These are phyloP conservation scores for Ypsolopha sequella DNA, from an alignment of 2,888 invertebrate genomes.

Conservation along the genomic window DNA sequence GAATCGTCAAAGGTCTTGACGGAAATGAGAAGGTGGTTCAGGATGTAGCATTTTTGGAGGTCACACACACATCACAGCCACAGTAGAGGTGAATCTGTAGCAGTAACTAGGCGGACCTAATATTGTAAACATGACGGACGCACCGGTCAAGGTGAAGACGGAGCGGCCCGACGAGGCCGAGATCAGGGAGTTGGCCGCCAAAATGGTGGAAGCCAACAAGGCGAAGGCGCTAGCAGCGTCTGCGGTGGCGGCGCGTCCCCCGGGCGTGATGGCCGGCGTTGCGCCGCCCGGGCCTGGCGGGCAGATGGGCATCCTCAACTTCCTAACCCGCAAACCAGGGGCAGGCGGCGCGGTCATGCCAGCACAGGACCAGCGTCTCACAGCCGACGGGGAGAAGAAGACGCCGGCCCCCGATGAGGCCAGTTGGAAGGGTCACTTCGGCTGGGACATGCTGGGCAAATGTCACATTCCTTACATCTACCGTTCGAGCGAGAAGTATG, in stretches of 20 bases:
- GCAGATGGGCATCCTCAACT: conserved; percentile 73
- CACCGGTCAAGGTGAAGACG: conserved; percentile 73
- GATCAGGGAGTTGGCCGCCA: conserved; percentile 87
- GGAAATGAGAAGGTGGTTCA: conserved; percentile 27
- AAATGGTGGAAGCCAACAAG: conserved; percentile 88
- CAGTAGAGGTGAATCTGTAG: not conserved
- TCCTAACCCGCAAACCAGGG: conserved; percentile 61
- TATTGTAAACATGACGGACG: conserved; percentile 37
- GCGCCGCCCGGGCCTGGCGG: conserved; percentile 47
- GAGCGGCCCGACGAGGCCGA: conserved; percentile 89
- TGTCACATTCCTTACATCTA: conserved; percentile 91
- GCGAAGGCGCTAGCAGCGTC: conserved; percentile 68
- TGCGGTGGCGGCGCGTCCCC: conserved; percentile 59
- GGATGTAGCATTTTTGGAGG: conserved; percentile 42
- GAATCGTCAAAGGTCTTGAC: conserved; percentile 27
- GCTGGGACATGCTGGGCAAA: conserved; percentile 91
- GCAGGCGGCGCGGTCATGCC: conserved; percentile 23
- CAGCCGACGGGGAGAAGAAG: conserved; percentile 47
- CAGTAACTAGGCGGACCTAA: not conserved
- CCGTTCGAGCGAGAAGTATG: conserved; percentile 86
- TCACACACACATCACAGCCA: not conserved
- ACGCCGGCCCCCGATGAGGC: conserved; percentile 76
- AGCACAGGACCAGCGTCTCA: conserved; percentile 32
- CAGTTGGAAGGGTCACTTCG: conserved; percentile 86
- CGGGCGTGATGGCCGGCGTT: conserved; percentile 44